Conservation (phyloP, 2,113 vertebrate species). For the Oxyura jamaicensis region DNA sequence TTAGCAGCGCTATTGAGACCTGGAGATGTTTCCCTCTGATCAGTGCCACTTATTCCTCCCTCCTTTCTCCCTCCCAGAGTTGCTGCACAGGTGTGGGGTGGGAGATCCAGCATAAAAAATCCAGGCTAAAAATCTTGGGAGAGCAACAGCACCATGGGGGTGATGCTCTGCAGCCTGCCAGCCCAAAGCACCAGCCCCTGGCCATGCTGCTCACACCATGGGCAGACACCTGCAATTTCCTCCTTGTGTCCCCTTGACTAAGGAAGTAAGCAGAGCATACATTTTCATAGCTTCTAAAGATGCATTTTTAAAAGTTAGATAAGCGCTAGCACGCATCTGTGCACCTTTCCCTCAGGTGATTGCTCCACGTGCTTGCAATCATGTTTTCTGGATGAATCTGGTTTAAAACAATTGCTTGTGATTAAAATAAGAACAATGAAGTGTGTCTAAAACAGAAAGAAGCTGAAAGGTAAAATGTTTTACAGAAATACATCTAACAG, state of each 20-base stretch:
- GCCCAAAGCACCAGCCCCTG: not conserved
- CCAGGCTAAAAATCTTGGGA: not conserved
- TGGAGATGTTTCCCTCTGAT: not conserved
- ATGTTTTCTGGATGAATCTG: not conserved
- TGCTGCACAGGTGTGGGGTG: not conserved
- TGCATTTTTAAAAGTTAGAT: not conserved
- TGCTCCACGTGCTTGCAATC: not conserved
- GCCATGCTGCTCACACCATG: not conserved
- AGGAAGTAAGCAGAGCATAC: not conserved
- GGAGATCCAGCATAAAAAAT: not conserved
- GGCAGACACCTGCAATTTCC: not conserved
- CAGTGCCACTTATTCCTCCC: not conserved
- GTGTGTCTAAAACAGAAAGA: not conserved
- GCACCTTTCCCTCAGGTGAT: not conserved
- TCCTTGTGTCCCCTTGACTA: not conserved
- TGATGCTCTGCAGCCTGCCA: not conserved
- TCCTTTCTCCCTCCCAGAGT: not conserved
- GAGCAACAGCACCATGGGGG: accelerated
- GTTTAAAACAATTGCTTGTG: not conserved
- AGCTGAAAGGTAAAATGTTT: not conserved
- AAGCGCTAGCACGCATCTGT: not conserved
- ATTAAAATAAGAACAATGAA: not conserved
- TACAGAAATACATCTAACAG: not conserved
- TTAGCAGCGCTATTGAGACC: not conserved
- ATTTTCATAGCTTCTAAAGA: not conserved